phyloP scores from a whole-genome alignment of 2,888 invertebrate genomes.

The Oeneis ivallda region DNA sequence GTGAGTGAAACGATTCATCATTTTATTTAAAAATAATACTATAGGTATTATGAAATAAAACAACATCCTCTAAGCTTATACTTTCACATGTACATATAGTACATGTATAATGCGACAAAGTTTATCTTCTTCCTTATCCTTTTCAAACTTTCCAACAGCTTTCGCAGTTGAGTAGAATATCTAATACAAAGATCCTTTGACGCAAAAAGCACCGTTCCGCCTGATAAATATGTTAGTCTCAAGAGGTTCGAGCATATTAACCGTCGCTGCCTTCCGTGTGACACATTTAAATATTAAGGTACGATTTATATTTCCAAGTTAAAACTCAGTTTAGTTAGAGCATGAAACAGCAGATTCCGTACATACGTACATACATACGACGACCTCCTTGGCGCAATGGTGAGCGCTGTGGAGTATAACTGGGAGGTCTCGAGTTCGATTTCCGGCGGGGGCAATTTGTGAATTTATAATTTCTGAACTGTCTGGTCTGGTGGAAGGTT shows the following conservation, averaged over 20 bases:
- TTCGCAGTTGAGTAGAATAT: slow-evolving; percentile 27
- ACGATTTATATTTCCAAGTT: too few species aligned
- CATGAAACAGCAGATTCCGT: too few species aligned
- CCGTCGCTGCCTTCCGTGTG: neutral
- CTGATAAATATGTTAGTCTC: slow-evolving; percentile 15
- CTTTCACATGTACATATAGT: slow-evolving; percentile 5
- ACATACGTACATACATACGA: too few species aligned
- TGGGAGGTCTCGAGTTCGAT: too few species aligned
- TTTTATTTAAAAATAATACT: neutral
- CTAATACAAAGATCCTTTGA: slow-evolving; percentile 32
- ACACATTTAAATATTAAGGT: slow-evolving; percentile 21
- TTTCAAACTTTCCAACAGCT: slow-evolving; percentile 25
- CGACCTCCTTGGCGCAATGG: too few species aligned
- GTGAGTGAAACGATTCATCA: neutral
- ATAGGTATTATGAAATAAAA: neutral
- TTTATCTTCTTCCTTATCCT: slow-evolving; percentile 12
- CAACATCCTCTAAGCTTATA: neutral
- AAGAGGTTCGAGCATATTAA: slow-evolving; percentile 10
- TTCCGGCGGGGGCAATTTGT: too few species aligned
- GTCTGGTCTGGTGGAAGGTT: too few species aligned
- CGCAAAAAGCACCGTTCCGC: slow-evolving; percentile 26
- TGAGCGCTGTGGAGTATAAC: too few species aligned
- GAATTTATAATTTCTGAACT: too few species aligned
- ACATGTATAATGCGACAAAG: slow-evolving; percentile 7
- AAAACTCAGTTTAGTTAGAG: too few species aligned